Percentiles rank a stretch among this genome's conserved stretches.
Evolutionary conservation across 2,797 vertebrate genomes (phyloP).

Genomic region (Ptychadena robeensis): DNA sequence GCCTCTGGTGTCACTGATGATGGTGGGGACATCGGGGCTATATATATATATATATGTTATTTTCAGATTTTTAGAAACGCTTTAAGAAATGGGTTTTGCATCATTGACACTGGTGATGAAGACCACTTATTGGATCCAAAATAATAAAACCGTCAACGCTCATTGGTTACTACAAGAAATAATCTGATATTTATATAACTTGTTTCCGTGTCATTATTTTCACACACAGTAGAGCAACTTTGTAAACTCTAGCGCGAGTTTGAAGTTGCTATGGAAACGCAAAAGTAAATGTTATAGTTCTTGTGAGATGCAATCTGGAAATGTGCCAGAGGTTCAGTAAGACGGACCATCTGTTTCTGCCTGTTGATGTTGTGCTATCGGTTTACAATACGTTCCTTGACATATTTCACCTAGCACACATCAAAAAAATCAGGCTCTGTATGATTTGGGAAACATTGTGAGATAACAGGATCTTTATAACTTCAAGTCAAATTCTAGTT

Average conservation of each 20-base stretch:
- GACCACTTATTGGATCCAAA: too few relatives aligned
- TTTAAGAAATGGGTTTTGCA: too few relatives aligned
- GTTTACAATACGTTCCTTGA: slow-evolving; percentile 51
- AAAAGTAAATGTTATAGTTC: slow-evolving; percentile 46
- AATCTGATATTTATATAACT: not conserved
- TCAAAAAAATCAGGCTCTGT: slow-evolving; percentile 37
- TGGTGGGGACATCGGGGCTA: too few relatives aligned
- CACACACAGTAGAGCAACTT: not conserved
- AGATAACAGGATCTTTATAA: slow-evolving; percentile 44
- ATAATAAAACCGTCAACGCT: too few relatives aligned
- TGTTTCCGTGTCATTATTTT: not conserved
- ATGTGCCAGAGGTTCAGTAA: slow-evolving; percentile 50
- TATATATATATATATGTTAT: too few relatives aligned
- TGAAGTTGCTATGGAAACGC: slow-evolving; percentile 31
- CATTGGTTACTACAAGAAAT: too few relatives aligned
- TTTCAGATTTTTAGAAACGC: too few relatives aligned
- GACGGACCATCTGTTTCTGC: slow-evolving; percentile 52
- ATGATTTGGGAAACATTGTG: slow-evolving; percentile 45
- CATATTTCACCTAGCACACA: slow-evolving; percentile 51
- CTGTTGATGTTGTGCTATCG: slow-evolving; percentile 46
- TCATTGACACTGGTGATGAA: too few relatives aligned
- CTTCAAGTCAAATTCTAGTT: slow-evolving; percentile 32
- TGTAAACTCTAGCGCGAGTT: not conserved
- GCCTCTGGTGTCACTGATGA: too few relatives aligned
- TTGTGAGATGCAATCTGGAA: slow-evolving; percentile 48